Evolutionary conservation across 2,797 vertebrate genomes (phyloP).

Genomic region (Remorina albescens): DNA sequence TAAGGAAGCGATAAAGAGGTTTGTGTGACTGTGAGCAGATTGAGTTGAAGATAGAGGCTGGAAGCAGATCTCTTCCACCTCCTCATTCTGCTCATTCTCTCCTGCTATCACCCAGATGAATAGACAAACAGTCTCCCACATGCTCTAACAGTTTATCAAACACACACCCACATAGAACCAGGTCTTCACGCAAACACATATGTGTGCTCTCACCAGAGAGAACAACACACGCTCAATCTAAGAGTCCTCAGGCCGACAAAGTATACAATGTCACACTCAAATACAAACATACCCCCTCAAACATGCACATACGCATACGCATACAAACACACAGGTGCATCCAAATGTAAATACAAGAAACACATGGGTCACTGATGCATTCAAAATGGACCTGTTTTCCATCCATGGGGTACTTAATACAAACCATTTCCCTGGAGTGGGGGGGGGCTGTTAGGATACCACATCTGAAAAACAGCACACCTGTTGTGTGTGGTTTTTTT

Average conservation of each 20-base stretch:
- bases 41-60: constrained; percentile 81
- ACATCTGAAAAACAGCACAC: constrained; percentile 55
- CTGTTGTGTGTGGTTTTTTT: constrained; percentile 13
- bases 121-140: constrained; percentile 88
- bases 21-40: constrained; percentile 81
- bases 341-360: constrained; percentile 71
- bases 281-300: constrained; percentile 77
- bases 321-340: constrained; percentile 80
- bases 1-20: constrained; percentile 75
- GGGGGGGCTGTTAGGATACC: constrained; percentile 50
- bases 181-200: constrained; percentile 87
- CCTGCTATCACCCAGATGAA: constrained; percentile 79
- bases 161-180: constrained; percentile 84
- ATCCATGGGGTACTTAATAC: constrained; percentile 51
- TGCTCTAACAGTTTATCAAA: constrained; percentile 88
- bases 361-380: constrained; percentile 50
- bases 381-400: constrained; percentile 61
- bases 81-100: constrained; percentile 76
- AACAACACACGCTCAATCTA: constrained; percentile 77
- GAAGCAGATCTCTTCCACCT: constrained; percentile 80
- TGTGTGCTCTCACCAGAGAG: constrained; percentile 77
- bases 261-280: constrained; percentile 80
- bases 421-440: constrained; percentile 55
- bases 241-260: constrained; percentile 72
- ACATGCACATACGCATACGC: constrained; percentile 65